phyloP scores from a whole-genome alignment of 2,888 invertebrate genomes.

The Zootermopsis nevadensis region DNA sequence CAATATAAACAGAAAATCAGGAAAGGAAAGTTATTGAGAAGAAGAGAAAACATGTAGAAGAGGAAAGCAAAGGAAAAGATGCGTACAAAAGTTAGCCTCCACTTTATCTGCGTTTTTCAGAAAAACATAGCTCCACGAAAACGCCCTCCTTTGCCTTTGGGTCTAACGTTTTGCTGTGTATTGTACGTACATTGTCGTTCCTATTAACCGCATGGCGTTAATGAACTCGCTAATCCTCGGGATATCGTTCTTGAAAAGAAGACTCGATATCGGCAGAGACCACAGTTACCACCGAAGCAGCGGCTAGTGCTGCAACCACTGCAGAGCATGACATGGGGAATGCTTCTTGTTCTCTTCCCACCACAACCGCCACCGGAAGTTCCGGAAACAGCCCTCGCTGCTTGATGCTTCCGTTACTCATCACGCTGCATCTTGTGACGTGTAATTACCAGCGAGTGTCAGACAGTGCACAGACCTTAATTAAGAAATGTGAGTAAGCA shows the following conservation, averaged over 20 bases:
- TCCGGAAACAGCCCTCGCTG: slow-evolving; percentile 32
- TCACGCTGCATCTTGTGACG: slow-evolving; percentile 22
- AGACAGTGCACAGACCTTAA: slow-evolving; percentile 1
- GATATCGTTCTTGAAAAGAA: neutral
- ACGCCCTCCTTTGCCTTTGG: no score
- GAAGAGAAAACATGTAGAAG: no score
- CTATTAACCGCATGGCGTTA: neutral
- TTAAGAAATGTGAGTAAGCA: neutral
- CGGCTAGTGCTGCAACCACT: neutral
- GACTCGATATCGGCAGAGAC: slow-evolving; percentile 1
- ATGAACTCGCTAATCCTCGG: neutral
- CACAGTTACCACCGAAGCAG: neutral
- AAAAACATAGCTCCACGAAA: no score
- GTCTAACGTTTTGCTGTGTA: neutral
- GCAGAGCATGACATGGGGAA: neutral
- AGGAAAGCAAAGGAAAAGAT: no score
- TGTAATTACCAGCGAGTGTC: neutral
- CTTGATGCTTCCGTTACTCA: slow-evolving; percentile 25
- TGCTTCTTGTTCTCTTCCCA: neutral
- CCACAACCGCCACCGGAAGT: slow-evolving; percentile 24
- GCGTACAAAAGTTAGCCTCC: no score
- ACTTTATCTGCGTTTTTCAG: no score
- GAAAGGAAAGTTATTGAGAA: no score
- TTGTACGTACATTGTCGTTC: neutral
- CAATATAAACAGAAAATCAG: no score